Conservation (phyloP, 2,113 vertebrate genomes). For the Odontesthes bonariensis region DNA sequence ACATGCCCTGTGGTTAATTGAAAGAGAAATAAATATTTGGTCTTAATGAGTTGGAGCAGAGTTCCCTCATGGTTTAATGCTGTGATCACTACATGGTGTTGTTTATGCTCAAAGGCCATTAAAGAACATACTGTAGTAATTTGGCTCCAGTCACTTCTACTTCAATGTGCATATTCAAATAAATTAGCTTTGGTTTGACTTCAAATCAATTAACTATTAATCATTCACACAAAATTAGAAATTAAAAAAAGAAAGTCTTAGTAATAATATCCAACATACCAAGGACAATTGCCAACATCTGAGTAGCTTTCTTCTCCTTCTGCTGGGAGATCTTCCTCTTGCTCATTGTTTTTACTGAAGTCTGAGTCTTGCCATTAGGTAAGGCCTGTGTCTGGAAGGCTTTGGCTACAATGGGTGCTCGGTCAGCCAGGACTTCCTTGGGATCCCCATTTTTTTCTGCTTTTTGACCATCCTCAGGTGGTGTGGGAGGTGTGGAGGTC, state of each 20-base stretch:
- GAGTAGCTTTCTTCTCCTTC: slow-evolving; percentile 98
- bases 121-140: background rate
- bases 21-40: slow-evolving; percentile 18
- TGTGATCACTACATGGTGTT: background rate
- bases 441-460: slow-evolving; percentile 90
- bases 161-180: background rate
- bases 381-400: slow-evolving; percentile 93
- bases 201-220: background rate
- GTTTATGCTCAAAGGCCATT: slow-evolving; percentile 2
- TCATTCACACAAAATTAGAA: background rate
- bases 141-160: slow-evolving; percentile 4
- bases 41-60: slow-evolving; percentile 11
- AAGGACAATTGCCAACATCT: slow-evolving; percentile 98
- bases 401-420: slow-evolving; percentile 83
- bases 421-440: slow-evolving; percentile 72
- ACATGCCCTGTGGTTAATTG: background rate
- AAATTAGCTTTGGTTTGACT: background rate
- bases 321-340: slow-evolving; percentile 97
- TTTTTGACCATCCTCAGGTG: slow-evolving; percentile 83
- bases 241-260: background rate
- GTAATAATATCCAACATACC: slow-evolving; percentile 82
- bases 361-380: slow-evolving; percentile 94
- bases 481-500: slow-evolving; percentile 80
- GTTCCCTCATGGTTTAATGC: background rate
- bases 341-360: slow-evolving; percentile 91